Evolutionary conservation across 1,140 invertebrate genomes (phyloP), one percentile per base, ranked within the genome.

Genomic region (Drosophila pallidifrons): DNA sequence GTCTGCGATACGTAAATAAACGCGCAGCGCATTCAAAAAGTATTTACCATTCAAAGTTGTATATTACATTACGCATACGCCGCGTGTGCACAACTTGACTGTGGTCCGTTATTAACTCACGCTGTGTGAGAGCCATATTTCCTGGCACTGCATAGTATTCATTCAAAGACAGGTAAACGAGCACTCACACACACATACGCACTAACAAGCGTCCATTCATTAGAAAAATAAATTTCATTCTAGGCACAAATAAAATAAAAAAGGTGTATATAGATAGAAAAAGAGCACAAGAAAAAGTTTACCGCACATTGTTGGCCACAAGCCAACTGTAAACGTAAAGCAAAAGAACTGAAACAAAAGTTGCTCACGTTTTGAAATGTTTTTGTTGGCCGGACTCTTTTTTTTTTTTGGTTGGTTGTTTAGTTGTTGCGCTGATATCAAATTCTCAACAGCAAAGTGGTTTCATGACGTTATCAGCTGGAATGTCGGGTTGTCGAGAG

Each of bases 201-300:
- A 58, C 57, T 38, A 20, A 32, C 30, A 60, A 30, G 25, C 63
- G 51, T 80, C 82, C 80, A 87, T 87, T 87, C 83, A 80, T 87
- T 88, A 80, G 80, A 88, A 83, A 88, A 80, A 82, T 88, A 87
- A 77, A 82, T 82, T 82, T 66, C 49, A 41, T 41, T 38, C 41
- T 61, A 55, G 58, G 41, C 38, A 46, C 30, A 20, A 28, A 72
- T 28, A 54, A 51, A 30, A 55, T 2, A 25, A 15, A 16, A 32
- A 64, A 51, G 45, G 2, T 38, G 2, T 38, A 3, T n/a, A 38
- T 25, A 38, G 11, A 38, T n/a, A 38, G 65, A 67, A 46, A 32
- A 38, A 38, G 35, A 46, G 3, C 13, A 41, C 28, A 58, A 7
- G 38, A 72, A 58, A 59, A 66, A 15, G 45, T 77, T 76, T 51